Conservation (phyloP, 2,797 vertebrate species). For the Poeciliopsis turneri region DNA sequence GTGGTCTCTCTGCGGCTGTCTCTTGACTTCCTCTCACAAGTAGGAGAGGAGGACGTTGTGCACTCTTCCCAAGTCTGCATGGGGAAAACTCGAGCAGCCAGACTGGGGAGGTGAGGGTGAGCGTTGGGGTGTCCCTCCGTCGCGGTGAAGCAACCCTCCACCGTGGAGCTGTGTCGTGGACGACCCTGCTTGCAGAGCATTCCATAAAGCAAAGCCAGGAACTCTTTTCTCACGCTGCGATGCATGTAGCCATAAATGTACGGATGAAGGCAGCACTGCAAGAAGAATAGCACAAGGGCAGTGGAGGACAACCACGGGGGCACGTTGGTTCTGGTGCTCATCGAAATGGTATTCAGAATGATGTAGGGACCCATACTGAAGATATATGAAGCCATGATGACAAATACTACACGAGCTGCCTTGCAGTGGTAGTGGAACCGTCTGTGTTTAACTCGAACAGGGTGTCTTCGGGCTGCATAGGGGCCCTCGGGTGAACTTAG, state of each 20-base stretch:
- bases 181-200: constrained; percentile 78
- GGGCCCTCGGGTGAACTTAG: constrained; percentile 61
- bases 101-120: constrained; percentile 74
- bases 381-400: constrained; percentile 89
- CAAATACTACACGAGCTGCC: constrained; percentile 88
- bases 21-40: constrained; percentile 79
- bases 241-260: constrained; percentile 94
- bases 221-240: constrained; percentile 88
- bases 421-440: constrained; percentile 90
- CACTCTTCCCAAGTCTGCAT: constrained; percentile 84
- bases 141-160: constrained; percentile 83
- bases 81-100: constrained; percentile 76
- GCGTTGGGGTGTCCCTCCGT: constrained; percentile 77
- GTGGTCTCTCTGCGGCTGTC: constrained; percentile 84
- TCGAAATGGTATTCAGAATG: constrained; percentile 84
- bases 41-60: constrained; percentile 83
- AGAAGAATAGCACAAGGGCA: constrained; percentile 88
- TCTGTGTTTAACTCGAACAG: constrained; percentile 76
- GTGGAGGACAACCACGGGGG: constrained; percentile 85
- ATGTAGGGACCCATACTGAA: constrained; percentile 91
- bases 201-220: constrained; percentile 84
- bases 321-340: constrained; percentile 73
- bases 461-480: constrained; percentile 69
- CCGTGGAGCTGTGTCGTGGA: constrained; percentile 74
- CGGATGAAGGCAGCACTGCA: constrained; percentile 90